Conservation (phyloP, 1,140 invertebrate species). For the Drosophila virilis region DNA sequence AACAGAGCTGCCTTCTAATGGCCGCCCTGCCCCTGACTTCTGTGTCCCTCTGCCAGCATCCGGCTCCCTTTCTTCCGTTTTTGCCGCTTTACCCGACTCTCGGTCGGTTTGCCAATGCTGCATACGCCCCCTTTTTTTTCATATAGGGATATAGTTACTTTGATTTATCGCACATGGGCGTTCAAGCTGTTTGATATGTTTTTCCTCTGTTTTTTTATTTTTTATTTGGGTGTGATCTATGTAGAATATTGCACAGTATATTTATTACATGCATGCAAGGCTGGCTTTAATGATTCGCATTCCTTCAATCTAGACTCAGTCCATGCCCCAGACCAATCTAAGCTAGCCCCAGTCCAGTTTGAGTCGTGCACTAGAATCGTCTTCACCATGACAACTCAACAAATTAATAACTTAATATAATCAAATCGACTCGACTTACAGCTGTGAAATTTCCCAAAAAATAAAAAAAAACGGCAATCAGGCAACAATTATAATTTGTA, state of each 20-base stretch:
- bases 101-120: not conserved
- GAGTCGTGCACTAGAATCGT: conserved; percentile 9
- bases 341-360: conserved; percentile 9
- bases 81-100: not conserved
- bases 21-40: not conserved
- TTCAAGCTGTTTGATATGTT: not conserved
- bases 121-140: conserved; percentile 28
- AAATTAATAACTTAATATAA: conserved; percentile 83
- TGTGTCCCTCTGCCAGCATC: conserved; percentile 24
- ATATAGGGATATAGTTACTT: not conserved
- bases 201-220: not conserved
- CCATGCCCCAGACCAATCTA: not conserved
- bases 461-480: conserved; percentile 59
- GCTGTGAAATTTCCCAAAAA: conserved; percentile 81
- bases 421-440: conserved; percentile 74
- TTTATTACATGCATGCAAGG: not conserved
- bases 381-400: conserved; percentile 79
- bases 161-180: conserved; percentile 57
- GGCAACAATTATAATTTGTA: conserved; percentile 80
- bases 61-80: conserved; percentile 35
- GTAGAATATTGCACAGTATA: not conserved
- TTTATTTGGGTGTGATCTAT: conserved; percentile 40
- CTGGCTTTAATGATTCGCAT: not conserved
- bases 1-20: conserved; percentile 40
- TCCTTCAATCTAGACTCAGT: not conserved